Evolutionary conservation across 1,140 invertebrate species (phyloP).

Genomic region (Adelges cooleyi): DNA sequence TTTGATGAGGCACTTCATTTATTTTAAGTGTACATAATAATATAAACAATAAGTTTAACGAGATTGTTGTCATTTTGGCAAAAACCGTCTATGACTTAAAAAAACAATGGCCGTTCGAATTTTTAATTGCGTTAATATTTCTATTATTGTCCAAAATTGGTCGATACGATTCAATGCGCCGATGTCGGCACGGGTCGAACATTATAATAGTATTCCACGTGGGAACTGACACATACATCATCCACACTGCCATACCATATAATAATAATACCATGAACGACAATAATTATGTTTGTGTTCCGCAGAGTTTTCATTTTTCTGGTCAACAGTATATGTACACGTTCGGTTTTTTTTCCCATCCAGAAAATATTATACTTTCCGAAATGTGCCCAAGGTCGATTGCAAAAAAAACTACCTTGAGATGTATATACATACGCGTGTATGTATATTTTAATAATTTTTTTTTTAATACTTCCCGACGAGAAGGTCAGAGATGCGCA

Average conservation of each 20-base stretch:
- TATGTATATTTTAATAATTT: too few species aligned
- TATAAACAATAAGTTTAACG: constrained; percentile 5
- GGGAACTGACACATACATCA: too few species aligned
- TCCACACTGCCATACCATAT: too few species aligned
- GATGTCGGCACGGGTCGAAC: too few species aligned
- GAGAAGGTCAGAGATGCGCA: constrained; percentile 17
- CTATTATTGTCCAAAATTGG: neutral
- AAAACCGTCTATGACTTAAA: neutral
- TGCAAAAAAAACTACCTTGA: constrained; percentile 12
- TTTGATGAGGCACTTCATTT: too few species aligned
- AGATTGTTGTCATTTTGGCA: constrained; percentile 7
- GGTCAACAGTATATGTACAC: too few species aligned
- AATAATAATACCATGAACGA: too few species aligned
- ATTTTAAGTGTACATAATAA: too few species aligned
- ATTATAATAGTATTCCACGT: too few species aligned
- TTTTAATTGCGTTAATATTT: neutral
- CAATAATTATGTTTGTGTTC: too few species aligned
- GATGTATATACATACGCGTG: neutral
- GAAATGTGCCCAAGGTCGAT: constrained; percentile 17
- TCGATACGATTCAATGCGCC: too few species aligned
- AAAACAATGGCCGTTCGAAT: constrained; percentile 16
- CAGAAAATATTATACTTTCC: neutral
- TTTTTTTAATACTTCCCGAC: neutral
- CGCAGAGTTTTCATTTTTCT: too few species aligned
- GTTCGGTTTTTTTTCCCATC: neutral